A percentile compares a stretch with the other conserved stretches of the same genome.
Evolutionary conservation across 2,113 vertebrate species (phyloP).

Genomic region (Vombatus ursinus): DNA sequence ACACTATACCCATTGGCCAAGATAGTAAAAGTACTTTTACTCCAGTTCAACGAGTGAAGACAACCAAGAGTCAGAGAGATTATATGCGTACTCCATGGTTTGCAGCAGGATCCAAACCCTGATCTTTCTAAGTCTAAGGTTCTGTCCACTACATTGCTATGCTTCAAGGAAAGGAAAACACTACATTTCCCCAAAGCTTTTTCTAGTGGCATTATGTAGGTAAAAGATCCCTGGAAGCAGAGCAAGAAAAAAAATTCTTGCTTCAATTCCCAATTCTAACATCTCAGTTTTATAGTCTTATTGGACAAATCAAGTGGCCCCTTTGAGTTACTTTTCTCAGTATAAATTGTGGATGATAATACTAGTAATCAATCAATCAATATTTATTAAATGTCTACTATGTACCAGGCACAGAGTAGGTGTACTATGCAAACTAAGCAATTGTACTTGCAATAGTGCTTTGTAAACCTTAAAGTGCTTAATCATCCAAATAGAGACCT

Average conservation of each 20-base stretch:
- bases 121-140: too few species aligned
- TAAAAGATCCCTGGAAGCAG: too few species aligned
- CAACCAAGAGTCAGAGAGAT: neutral
- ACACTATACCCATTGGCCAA: neutral
- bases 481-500: too few species aligned
- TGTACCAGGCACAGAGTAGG: conserved; percentile 11
- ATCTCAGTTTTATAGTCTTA: neutral
- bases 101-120: neutral
- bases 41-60: neutral
- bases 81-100: neutral
- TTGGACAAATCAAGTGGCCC: neutral
- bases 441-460: neutral
- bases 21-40: neutral
- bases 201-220: too few species aligned
- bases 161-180: too few species aligned
- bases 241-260: neutral
- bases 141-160: too few species aligned
- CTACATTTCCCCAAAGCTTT: too few species aligned
- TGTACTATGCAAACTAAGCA: neutral
- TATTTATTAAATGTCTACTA: conserved; percentile 18
- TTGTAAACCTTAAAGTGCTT: neutral
- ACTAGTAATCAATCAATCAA: neutral
- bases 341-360: too few species aligned
- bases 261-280: neutral
- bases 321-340: too few species aligned